Base-by-base conservation (phyloP, 1,140 invertebrate genomes). In the Drosophila erecta region DNA sequence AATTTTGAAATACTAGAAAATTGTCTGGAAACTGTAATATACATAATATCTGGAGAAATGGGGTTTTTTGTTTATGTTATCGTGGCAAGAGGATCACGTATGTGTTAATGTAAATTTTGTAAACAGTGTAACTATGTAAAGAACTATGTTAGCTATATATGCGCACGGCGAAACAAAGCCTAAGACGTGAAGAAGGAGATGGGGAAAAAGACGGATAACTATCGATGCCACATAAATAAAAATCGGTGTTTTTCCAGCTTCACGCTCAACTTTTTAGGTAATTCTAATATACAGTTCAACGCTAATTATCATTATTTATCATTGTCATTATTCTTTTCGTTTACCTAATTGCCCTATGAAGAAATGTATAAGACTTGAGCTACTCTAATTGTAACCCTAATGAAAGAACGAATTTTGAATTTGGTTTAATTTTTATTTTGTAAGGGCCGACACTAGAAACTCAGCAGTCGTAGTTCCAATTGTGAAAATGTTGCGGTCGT, bases 361-460 rank as follows among this genome's bases (percentile, higher is more conserved):
- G 84, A 89, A 89, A 89, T 86, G 79, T 89, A 89, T 87, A 89
- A 89, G 84, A 89, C 84, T 89, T 80, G 76, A 89, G 60, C 80
- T 84, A 89, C 55, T 73, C 83, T 87, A 89, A 83, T 76, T 87
- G 86, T 24, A 24, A 24, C 41, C 62, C 62, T 47, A 40, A 70
- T 50, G 47, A 53, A 53, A 46, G 55, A 38, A 69, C 58, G 49
- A 74, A 67, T 67, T 64, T 64, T 30, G 30, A 67, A 67, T 67
- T 62, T 66, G 27, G 62, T 66, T 66, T 67, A 41, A 62, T 64
- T 49, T 17, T 64, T 67, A 61, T 62, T 66, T 66, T 37, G 43
- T 61, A 61, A 49, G 24, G 46, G 55, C 61, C 33, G 41, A 35
- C 35, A 46, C 27, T 50, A 50, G 27, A 50, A 50, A 47, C 44